These are phyloP conservation scores for Bathynomus jamesi DNA, from an alignment of 1,140 invertebrate species.

Conservation along the genomic window DNA sequence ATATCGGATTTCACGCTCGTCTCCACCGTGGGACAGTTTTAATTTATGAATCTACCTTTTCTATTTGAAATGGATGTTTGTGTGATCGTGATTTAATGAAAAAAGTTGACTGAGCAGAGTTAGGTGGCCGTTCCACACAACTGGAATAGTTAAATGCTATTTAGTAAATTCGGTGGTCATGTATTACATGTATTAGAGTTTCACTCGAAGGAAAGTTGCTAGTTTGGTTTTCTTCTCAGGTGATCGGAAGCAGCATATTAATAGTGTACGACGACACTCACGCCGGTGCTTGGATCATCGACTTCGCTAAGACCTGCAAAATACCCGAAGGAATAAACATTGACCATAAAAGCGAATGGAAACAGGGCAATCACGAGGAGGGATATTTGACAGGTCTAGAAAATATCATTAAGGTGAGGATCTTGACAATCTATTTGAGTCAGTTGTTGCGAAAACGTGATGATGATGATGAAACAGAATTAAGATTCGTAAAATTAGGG, in stretches of 20 bases:
- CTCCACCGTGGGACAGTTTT: conserved; percentile 39
- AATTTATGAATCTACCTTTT: background rate
- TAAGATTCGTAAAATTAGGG: too few species aligned
- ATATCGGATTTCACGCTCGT: conserved; percentile 13
- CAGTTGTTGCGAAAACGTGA: too few species aligned
- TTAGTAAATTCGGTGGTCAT: too few species aligned
- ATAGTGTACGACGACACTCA: conserved; percentile 87
- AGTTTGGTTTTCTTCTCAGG: conserved; percentile 47
- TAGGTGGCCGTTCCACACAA: too few species aligned
- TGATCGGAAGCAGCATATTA: conserved; percentile 92
- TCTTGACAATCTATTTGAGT: background rate
- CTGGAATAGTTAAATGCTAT: too few species aligned
- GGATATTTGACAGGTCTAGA: conserved; percentile 91
- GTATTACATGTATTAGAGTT: too few species aligned
- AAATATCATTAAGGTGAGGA: conserved; percentile 75
- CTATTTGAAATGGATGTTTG: too few species aligned
- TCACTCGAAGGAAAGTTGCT: too few species aligned
- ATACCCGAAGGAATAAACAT: conserved; percentile 65
- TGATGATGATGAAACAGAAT: too few species aligned
- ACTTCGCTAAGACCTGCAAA: conserved; percentile 90
- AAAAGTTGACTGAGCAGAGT: too few species aligned
- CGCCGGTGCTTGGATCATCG: conserved; percentile 93
- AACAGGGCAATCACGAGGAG: conserved; percentile 94
- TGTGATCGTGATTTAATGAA: too few species aligned
- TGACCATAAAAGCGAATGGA: conserved; percentile 75